A percentile compares a stretch with the other conserved stretches of the same genome.
These are phyloP conservation scores for Neolamprologus longior DNA, from an alignment of 2,113 vertebrate species.

Conservation along the genomic window DNA sequence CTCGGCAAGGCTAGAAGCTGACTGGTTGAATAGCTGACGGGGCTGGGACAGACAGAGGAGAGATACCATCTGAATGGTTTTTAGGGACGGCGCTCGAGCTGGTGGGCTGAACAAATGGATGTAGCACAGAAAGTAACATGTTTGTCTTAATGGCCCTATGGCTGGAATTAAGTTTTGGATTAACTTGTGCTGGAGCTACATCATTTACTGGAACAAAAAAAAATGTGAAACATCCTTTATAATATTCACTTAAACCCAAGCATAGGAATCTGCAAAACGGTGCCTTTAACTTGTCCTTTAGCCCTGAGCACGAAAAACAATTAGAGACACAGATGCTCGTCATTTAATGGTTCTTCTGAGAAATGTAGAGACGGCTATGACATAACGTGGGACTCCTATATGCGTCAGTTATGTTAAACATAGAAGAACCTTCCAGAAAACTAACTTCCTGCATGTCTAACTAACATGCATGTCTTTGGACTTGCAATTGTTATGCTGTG, in stretches of 20 bases:
- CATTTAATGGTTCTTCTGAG: background rate
- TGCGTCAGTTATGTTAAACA: background rate
- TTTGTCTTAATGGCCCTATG: background rate
- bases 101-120: background rate
- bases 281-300: background rate
- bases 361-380: background rate
- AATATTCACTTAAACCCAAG: background rate
- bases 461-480: background rate
- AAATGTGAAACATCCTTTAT: background rate
- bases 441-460: background rate
- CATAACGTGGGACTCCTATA: background rate
- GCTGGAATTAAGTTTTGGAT: background rate
- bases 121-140: background rate
- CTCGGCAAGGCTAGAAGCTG: background rate
- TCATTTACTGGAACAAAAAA: background rate
- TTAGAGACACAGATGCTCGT: background rate
- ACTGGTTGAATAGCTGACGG: conserved; percentile 15
- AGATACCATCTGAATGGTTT: background rate
- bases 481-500: background rate
- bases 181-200: background rate
- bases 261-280: background rate
- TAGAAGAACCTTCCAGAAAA: background rate
- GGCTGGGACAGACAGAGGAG: background rate
- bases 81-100: background rate
- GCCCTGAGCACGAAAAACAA: background rate